A percentile compares a stretch with the other conserved stretches of the same genome.
Evolutionary conservation across 2,888 invertebrate genomes (phyloP).

Genomic region (Salpingus planirostris): DNA sequence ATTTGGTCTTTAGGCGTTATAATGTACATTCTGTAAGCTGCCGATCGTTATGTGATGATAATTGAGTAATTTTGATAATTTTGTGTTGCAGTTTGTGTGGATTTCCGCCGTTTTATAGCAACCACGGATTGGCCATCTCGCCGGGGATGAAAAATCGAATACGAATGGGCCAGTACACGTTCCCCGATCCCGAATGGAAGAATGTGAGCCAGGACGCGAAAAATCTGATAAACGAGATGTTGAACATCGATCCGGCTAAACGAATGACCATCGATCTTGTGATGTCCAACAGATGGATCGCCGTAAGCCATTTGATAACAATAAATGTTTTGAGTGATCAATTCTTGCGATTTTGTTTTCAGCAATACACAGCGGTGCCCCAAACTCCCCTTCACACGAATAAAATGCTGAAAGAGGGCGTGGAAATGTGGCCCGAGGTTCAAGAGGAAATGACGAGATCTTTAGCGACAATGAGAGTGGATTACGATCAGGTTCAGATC

Average conservation of each 20-base stretch:
- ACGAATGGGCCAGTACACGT: slow-evolving; percentile 92
- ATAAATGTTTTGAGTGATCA: neutral
- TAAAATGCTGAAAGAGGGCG: slow-evolving; percentile 79
- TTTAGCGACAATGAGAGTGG: slow-evolving; percentile 95
- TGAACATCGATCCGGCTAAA: slow-evolving; percentile 88
- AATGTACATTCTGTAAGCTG: slow-evolving; percentile 89
- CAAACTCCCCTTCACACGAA: slow-evolving; percentile 92
- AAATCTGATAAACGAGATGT: slow-evolving; percentile 88
- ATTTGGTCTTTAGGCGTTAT: slow-evolving; percentile 99
- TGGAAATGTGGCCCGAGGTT: slow-evolving; percentile 92
- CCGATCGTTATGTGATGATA: slow-evolving; percentile 6
- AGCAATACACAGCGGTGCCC: slow-evolving; percentile 75
- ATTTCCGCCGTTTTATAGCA: slow-evolving; percentile 98
- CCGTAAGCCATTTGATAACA: slow-evolving; percentile 48
- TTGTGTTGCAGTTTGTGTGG: slow-evolving; percentile 66
- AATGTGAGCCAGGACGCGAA: slow-evolving; percentile 92
- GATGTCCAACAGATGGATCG: slow-evolving; percentile 79
- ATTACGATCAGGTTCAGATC: slow-evolving; percentile 91
- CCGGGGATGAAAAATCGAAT: slow-evolving; percentile 99
- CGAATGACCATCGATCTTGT: slow-evolving; percentile 87
- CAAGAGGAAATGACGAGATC: slow-evolving; percentile 99
- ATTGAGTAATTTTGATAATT: slow-evolving; percentile 1
- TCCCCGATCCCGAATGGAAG: slow-evolving; percentile 93
- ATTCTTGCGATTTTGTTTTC: slow-evolving; percentile 16
- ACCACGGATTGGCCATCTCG: slow-evolving; percentile 94